A percentile compares a stretch with the other conserved stretches of the same genome.
Conservation (phyloP, 2,888 invertebrate genomes). For the Disparrhopalites patrizii region DNA sequence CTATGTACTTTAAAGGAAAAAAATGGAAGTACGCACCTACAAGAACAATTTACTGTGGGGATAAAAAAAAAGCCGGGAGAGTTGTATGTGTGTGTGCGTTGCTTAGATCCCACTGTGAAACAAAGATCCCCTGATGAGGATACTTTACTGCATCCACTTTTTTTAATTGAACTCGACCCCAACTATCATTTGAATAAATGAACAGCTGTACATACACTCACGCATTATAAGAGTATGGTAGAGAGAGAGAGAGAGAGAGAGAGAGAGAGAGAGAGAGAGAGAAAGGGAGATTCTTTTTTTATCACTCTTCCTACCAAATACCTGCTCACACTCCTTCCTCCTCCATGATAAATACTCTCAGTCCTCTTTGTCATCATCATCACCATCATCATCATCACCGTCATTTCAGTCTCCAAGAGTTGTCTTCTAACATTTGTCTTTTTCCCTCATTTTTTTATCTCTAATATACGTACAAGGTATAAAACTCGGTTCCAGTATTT, state of each 20-base stretch:
- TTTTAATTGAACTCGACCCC: constrained; percentile 46
- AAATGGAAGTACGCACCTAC: background rate
- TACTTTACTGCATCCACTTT: constrained; percentile 40
- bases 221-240: background rate
- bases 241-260: background rate
- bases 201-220: constrained; percentile 14
- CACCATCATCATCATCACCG: too few species aligned
- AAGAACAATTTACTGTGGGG: constrained; percentile 1
- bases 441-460: too few species aligned
- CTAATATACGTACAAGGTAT: too few species aligned
- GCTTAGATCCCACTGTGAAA: constrained; percentile 43
- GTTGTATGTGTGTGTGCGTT: constrained; percentile 3
- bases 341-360: background rate
- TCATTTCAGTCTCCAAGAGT: too few species aligned
- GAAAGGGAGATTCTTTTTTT: too few species aligned
- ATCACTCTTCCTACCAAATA: too few species aligned
- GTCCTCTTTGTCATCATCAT: too few species aligned
- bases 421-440: too few species aligned
- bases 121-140: constrained; percentile 46
- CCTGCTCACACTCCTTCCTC: constrained; percentile 20
- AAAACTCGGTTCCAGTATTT: too few species aligned
- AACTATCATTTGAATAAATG: constrained; percentile 36
- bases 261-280: constrained; percentile 1
- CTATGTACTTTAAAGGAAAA: background rate
- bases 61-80: constrained; percentile 25